A percentile compares a stretch with the other conserved stretches of the same genome.
Conservation (phyloP, 2,113 vertebrate genomes). For the Cervus canadensis region DNA sequence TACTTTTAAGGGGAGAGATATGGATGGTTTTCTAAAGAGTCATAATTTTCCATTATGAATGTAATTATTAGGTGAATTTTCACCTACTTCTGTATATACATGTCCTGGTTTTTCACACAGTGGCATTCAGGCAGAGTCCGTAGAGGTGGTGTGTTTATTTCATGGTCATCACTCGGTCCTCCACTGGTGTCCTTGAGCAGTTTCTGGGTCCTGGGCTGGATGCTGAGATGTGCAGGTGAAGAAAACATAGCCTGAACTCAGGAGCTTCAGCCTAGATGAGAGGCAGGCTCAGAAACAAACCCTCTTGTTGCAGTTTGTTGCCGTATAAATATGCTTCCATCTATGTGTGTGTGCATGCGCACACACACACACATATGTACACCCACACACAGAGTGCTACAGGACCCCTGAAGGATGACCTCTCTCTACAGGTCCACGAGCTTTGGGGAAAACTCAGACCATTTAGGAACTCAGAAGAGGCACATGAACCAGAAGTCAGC, state of each 20-base stretch:
- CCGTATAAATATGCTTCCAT: too few relatives aligned
- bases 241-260: accelerated
- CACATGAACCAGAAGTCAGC: too few relatives aligned
- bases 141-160: neutral
- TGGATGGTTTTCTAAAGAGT: neutral
- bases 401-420: neutral
- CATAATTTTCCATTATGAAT: neutral
- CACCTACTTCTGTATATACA: neutral
- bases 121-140: accelerated
- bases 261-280: neutral
- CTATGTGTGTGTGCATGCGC: neutral
- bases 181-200: neutral
- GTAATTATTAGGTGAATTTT: neutral
- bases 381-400: neutral
- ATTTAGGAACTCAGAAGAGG: neutral
- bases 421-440: neutral
- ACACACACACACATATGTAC: neutral
- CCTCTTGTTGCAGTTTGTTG: accelerated
- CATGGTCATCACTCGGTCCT: neutral
- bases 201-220: neutral
- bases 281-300: neutral
- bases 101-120: neutral
- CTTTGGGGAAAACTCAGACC: neutral
- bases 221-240: too few relatives aligned
- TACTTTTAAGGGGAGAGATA: neutral